These are phyloP conservation scores for Petrosia ficiformis DNA, from an alignment of 37 sponge, comb jelly and placozoan genomes.

Conservation along the genomic window DNA sequence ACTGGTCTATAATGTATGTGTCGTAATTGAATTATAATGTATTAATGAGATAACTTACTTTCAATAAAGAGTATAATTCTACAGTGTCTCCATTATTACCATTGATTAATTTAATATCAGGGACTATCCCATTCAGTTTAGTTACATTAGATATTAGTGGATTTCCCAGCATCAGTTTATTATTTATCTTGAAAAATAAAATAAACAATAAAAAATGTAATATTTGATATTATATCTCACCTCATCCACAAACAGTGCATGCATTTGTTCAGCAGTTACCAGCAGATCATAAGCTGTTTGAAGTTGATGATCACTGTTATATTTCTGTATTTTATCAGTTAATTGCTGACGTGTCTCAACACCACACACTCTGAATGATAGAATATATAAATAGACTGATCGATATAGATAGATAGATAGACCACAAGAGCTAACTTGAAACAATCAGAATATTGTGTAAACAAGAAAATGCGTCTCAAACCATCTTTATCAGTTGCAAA, in stretches of 20 bases:
- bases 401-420: not conserved
- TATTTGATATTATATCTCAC: not conserved
- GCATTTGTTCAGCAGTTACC: not conserved
- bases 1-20: too few relatives aligned
- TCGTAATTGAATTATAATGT: not conserved
- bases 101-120: not conserved
- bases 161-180: not conserved
- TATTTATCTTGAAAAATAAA: not conserved
- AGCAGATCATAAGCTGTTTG: not conserved
- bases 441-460: not conserved
- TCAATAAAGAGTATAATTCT: not conserved
- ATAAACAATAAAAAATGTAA: not conserved
- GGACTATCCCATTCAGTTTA: not conserved
- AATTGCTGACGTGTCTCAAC: not conserved
- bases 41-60: not conserved
- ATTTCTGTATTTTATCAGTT: not conserved
- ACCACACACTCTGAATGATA: not conserved
- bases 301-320: not conserved
- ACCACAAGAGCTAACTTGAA: not conserved
- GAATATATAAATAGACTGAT: not conserved
- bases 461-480: not conserved
- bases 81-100: not conserved
- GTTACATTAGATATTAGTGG: not conserved
- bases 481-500: not conserved
- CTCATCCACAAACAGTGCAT: not conserved